Percentiles rank a stretch among this genome's conserved stretches.
These are phyloP conservation scores for Musca domestica DNA, from an alignment of 1,140 invertebrate species.

Conservation along the genomic window DNA sequence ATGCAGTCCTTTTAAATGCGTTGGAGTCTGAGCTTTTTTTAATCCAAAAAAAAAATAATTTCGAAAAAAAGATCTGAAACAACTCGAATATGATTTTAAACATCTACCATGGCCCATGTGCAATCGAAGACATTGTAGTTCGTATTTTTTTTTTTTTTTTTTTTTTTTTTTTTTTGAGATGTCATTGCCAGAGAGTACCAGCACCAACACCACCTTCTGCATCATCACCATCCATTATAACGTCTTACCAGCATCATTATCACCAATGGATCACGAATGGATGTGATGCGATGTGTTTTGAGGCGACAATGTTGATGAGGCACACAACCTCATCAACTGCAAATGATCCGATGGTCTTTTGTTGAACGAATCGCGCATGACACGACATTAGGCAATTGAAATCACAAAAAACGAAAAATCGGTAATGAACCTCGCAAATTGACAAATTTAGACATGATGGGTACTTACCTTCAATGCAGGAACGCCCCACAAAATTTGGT, in stretches of 20 bases:
- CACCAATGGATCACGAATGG: too few relatives aligned
- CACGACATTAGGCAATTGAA: too few relatives aligned
- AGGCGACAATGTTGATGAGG: too few relatives aligned
- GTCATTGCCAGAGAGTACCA: neutral
- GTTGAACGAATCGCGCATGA: too few relatives aligned
- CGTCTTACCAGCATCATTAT: neutral
- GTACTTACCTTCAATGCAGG: too few relatives aligned
- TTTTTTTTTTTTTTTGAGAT: neutral
- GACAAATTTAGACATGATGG: too few relatives aligned
- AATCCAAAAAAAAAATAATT: neutral
- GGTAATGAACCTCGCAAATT: too few relatives aligned
- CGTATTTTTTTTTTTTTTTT: neutral
- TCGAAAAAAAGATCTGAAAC: neutral
- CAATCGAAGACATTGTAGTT: conserved; percentile 7
- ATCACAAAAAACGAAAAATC: too few relatives aligned
- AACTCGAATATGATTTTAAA: neutral
- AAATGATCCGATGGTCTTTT: too few relatives aligned
- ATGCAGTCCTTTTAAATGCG: neutral
- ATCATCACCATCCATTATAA: neutral
- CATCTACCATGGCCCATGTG: neutral
- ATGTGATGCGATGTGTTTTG: too few relatives aligned
- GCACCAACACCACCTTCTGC: neutral
- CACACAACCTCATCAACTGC: too few relatives aligned
- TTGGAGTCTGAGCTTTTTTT: conserved; percentile 1
- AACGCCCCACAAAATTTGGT: too few relatives aligned